Base-by-base conservation (phyloP, 2,888 invertebrate genomes). In the Chrysolina haemoptera region DNA sequence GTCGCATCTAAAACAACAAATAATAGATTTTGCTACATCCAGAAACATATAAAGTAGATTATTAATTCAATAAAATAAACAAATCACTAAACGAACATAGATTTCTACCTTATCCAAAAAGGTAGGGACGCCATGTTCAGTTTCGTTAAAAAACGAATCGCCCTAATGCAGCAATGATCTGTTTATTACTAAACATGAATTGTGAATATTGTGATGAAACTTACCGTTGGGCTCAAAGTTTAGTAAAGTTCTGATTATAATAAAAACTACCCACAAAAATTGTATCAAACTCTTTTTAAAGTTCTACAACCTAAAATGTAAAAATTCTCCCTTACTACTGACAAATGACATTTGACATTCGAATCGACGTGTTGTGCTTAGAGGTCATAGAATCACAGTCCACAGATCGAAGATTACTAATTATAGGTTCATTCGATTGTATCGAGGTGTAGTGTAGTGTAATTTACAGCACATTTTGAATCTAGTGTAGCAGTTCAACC, bases 1-100 rank as follows among this genome's bases (percentile, higher is more conserved):
- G 93, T 86, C 94, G 92, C 94, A 94, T 94, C 79, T 83, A 62
- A 65, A 72, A 70, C 14, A 67, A 22, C 35, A 20, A 70, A 62
- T 40, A n/a, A 16, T 27, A 11, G 40, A 48, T 46, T 18, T 4
- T 27, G 20, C 18, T n/a, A 9, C 1, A 48, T n/a, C 1, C 20
- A 9, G 35, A 22, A 35, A n/a, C 11, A 43, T 43, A 5, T 12
- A n/a, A 10, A n/a, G 14, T 16, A 18, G 14, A 14, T n/a, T 14
- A 46, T 14, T 12, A 46, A 46, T 43, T 5, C 2, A 46, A 46
- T 8, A 35, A 35, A 6, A 35, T 8, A 35, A 35, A 35, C 35
- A 35, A 35, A 35, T 8, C 35, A 35, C 35, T 35, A 8, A 35
- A 35, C 8, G 0, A 6, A 35, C 35, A 8, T 3, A 35, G 8